Evolutionary conservation across 1,140 invertebrate species (phyloP).

Genomic region (Argopecten irradians): DNA sequence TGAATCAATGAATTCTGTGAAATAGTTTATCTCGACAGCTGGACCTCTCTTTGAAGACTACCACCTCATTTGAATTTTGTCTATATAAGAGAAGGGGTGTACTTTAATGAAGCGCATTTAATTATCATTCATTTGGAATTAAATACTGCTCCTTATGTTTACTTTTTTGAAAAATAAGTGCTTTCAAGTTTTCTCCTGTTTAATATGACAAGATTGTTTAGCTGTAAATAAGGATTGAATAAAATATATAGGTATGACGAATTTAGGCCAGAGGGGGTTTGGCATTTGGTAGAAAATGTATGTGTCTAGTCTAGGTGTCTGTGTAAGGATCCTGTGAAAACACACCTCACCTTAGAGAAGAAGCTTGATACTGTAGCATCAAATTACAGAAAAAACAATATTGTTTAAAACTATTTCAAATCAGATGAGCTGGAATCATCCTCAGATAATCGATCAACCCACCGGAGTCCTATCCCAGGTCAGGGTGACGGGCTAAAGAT

Average conservation of each 20-base stretch:
- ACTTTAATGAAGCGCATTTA: background rate
- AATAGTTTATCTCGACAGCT: background rate
- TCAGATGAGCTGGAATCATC: background rate
- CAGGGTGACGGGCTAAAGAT: background rate
- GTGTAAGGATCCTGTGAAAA: background rate
- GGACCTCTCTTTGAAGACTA: background rate
- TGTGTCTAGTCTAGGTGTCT: constrained; percentile 14
- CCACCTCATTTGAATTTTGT: background rate
- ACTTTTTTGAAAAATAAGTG: background rate
- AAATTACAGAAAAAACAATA: background rate
- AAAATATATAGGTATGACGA: constrained; percentile 16
- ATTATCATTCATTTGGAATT: background rate
- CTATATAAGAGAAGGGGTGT: background rate
- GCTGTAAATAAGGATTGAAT: background rate
- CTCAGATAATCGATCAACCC: constrained; percentile 6
- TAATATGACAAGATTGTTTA: background rate
- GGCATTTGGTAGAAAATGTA: background rate
- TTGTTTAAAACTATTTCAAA: background rate
- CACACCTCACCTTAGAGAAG: background rate
- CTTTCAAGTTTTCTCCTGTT: background rate
- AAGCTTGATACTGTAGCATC: background rate
- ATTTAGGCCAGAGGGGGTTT: constrained; percentile 20
- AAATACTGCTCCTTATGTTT: background rate
- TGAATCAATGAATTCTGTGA: background rate
- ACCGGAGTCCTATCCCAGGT: background rate